Conservation (phyloP, 2,797 vertebrate species). For the Aldrovandia affinis region DNA sequence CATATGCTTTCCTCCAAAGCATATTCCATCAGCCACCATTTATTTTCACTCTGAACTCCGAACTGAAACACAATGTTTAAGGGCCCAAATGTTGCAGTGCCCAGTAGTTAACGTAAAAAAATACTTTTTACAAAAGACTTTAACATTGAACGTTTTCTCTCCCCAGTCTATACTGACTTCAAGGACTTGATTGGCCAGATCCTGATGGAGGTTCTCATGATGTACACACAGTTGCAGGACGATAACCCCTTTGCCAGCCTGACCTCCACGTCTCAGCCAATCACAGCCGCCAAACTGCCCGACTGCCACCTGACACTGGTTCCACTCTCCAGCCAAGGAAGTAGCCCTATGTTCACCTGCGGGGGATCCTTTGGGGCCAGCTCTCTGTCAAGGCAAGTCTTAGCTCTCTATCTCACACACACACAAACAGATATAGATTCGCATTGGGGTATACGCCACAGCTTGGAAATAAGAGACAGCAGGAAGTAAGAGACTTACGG, state of each 20-base stretch:
- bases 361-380: slow-evolving; percentile 89
- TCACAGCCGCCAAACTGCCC: slow-evolving; percentile 88
- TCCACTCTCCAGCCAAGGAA: slow-evolving; percentile 84
- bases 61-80: too few relatives aligned
- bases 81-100: too few relatives aligned
- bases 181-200: slow-evolving; percentile 99
- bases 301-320: slow-evolving; percentile 86
- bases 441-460: not conserved
- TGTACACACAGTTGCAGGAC: slow-evolving; percentile 91
- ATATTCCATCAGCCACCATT: too few relatives aligned
- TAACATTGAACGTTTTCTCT: too few relatives aligned
- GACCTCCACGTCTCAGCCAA: slow-evolving; percentile 95
- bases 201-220: slow-evolving; percentile 98
- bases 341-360: slow-evolving; percentile 88
- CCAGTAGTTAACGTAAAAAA: too few relatives aligned
- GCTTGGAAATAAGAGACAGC: too few relatives aligned
- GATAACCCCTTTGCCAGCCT: slow-evolving; percentile 97
- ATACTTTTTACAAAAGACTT: too few relatives aligned
- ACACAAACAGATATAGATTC: not conserved
- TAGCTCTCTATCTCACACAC: not conserved
- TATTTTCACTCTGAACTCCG: too few relatives aligned
- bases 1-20: too few relatives aligned
- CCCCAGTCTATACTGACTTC: slow-evolving; percentile 92
- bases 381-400: slow-evolving; percentile 93
- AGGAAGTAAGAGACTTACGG: too few relatives aligned